Evolutionary conservation across 92 coral and sea anemone genomes (phyloP).

Genomic region (Heteractis magnifica): DNA sequence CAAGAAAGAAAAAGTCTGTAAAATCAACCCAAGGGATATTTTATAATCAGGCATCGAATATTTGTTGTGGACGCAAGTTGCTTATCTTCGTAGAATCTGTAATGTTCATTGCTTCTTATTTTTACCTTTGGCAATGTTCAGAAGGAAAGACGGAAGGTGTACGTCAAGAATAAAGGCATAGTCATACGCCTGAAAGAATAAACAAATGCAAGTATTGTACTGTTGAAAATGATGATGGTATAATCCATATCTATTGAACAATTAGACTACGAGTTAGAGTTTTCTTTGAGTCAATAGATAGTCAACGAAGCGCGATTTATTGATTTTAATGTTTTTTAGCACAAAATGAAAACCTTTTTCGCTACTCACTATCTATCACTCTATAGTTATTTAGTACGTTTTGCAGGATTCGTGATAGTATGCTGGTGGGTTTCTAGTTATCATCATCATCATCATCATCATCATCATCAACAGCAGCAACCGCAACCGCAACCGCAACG

Average conservation of each 20-base stretch:
- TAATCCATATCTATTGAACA: too few species aligned
- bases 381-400: too few species aligned
- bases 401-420: too few species aligned
- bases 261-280: too few species aligned
- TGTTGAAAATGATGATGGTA: constrained; percentile 72
- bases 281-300: too few species aligned
- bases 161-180: constrained; percentile 81
- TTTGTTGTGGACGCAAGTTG: not conserved
- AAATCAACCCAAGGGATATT: not conserved
- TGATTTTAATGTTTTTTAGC: too few species aligned
- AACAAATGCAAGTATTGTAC: constrained; percentile 14
- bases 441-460: not conserved
- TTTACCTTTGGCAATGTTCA: constrained; percentile 83
- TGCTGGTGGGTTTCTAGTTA: not conserved
- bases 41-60: not conserved
- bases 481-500: too few species aligned
- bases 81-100: too few species aligned
- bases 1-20: not conserved
- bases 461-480: not conserved
- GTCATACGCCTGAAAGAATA: constrained; percentile 71
- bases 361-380: too few species aligned
- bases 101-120: not conserved
- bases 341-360: too few species aligned
- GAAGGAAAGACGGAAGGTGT: constrained; percentile 81
- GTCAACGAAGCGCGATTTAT: too few species aligned